phyloP scores from a whole-genome alignment of 1,140 invertebrate genomes.

The Aphelinus atriplicis region DNA sequence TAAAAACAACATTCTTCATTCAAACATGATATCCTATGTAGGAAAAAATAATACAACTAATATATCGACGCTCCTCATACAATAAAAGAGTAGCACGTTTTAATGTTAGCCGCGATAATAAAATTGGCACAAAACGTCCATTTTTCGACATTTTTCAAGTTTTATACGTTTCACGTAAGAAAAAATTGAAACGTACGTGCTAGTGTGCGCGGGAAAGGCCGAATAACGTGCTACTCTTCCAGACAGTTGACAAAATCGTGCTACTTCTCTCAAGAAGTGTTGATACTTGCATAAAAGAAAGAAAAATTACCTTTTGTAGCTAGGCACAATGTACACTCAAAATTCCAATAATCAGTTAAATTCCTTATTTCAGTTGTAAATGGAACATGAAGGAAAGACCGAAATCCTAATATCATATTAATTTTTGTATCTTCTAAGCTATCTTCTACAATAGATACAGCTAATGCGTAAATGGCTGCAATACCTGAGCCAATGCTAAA shows the following conservation, averaged over 20 bases:
- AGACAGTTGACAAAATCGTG: too few relatives aligned
- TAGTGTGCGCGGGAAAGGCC: too few relatives aligned
- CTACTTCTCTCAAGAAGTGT: too few relatives aligned
- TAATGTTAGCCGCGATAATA: too few relatives aligned
- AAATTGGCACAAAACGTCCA: too few relatives aligned
- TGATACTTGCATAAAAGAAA: too few relatives aligned
- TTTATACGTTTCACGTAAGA: too few relatives aligned
- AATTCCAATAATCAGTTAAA: slow-evolving; percentile 71
- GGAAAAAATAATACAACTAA: slow-evolving; percentile 17
- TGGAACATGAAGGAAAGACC: slow-evolving; percentile 63
- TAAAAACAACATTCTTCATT: slow-evolving; percentile 33
- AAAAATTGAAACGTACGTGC: too few relatives aligned
- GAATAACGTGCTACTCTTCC: too few relatives aligned
- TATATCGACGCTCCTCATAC: background rate
- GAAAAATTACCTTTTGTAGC: slow-evolving; percentile 55
- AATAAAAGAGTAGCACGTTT: too few relatives aligned
- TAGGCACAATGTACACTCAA: slow-evolving; percentile 65
- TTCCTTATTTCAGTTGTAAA: slow-evolving; percentile 64
- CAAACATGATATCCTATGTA: background rate
- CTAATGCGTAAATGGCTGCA: slow-evolving; percentile 70
- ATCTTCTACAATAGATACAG: slow-evolving; percentile 64
- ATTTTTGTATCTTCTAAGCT: slow-evolving; percentile 69
- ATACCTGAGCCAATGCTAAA: slow-evolving; percentile 73
- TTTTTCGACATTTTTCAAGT: too few relatives aligned
- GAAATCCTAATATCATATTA: slow-evolving; percentile 65